Base-by-base conservation (phyloP, 1,140 invertebrate genomes). In the Cotesia typhae region DNA sequence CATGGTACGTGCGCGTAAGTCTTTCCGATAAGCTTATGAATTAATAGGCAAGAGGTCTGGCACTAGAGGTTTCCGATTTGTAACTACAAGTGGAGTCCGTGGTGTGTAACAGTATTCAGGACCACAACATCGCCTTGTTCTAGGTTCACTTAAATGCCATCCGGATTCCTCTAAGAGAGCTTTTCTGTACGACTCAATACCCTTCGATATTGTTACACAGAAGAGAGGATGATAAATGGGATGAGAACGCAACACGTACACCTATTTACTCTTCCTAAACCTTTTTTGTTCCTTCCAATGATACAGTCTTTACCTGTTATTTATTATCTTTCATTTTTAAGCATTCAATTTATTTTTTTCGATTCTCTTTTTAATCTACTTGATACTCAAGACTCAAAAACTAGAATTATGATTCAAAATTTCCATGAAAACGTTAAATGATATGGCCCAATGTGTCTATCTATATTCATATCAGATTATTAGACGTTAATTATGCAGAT, bases 81-180 rank as follows among this genome's bases (percentile, higher is more conserved):
- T 63, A 38, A 63, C 60, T 63, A 63, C 37, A 63, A 37, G 37
- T 37, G 60, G 12, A 37, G n/a, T 3, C 20, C 41, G 35, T 68
- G 55, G 52, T 55, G 38, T 57, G 37, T 35, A 35, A 57, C 28
- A 20, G 53, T 52, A 17, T 52, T 17, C 47, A 52, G 55, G 28
- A 55, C 52, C 51, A 36, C 66, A 68, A 12, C 4, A 6, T 47
- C 61, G 41, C 28, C 36, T 10, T 38, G 38, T 17, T 64, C 17
- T 47, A 14, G 67, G 55, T 57, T 69, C 67, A 60, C 67, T 69
- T 69, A 60, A 60, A 55, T 60, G 55, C 55, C 60, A 69, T 69
- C 59, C 14, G 35, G 52, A 60, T 55, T 67, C 51, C 51, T 20
- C 9, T 35, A 52, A 28, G 66, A 55, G 66, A 28, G 66, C 66